Evolutionary conservation across 2,113 vertebrate genomes (phyloP).

Genomic region (Gymnocephalus cernua): DNA sequence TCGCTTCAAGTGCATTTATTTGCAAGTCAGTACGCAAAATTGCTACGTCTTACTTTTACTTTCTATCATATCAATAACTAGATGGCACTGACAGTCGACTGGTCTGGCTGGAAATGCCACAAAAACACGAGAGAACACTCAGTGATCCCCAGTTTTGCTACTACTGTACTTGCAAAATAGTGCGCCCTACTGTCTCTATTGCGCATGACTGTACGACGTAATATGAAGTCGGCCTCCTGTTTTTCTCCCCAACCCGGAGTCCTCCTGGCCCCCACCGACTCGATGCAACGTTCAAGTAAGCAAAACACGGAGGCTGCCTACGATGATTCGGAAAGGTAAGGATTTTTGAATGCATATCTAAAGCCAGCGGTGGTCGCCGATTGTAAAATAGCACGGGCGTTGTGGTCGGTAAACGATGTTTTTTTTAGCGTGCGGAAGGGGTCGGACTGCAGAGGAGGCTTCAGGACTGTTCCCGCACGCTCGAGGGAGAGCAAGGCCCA

Average conservation of each 20-base stretch:
- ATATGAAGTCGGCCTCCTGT: slow-evolving; percentile 82
- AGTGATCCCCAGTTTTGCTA: slow-evolving; percentile 31
- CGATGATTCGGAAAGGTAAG: slow-evolving; percentile 63
- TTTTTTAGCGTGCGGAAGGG: slow-evolving; percentile 65
- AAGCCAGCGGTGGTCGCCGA: neutral
- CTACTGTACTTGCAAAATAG: slow-evolving; percentile 79
- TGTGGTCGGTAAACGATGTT: slow-evolving; percentile 10
- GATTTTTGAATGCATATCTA: slow-evolving; percentile 7
- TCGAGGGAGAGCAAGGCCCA: slow-evolving; percentile 82
- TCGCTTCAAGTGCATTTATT: neutral
- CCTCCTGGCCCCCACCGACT: slow-evolving; percentile 74
- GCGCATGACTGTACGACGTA: slow-evolving; percentile 83
- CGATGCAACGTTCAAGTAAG: slow-evolving; percentile 74
- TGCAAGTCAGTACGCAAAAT: neutral
- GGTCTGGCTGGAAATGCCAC: neutral
- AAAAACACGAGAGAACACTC: slow-evolving; percentile 22
- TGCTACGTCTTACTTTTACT: neutral
- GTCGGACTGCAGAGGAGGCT: slow-evolving; percentile 73
- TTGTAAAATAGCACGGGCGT: neutral
- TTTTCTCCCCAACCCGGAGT: slow-evolving; percentile 79
- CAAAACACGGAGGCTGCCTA: slow-evolving; percentile 67
- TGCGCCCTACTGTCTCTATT: slow-evolving; percentile 77
- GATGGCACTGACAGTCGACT: neutral
- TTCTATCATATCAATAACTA: neutral
- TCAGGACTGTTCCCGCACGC: slow-evolving; percentile 81